Conservation (phyloP, 2,797 vertebrate species). For the Zalophus californianus region DNA sequence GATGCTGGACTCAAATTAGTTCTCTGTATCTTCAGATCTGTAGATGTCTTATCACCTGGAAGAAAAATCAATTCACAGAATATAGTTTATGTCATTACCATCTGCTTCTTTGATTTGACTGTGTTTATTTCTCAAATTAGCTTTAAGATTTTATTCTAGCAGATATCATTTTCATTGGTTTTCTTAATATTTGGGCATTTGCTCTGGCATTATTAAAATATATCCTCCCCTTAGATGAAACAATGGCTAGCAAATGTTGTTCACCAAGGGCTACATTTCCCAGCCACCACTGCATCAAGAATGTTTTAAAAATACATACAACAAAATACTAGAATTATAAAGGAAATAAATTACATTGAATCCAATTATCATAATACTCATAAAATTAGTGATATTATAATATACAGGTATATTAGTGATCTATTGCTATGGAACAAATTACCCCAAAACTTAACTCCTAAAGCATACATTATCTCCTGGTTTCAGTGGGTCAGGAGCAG, state of each 20-base stretch:
- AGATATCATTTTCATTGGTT: constrained; percentile 6
- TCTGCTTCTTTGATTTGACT: constrained; percentile 40
- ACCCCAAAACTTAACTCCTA: background rate
- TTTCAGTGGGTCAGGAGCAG: background rate
- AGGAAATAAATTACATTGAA: background rate
- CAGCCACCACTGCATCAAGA: background rate
- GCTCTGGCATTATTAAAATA: background rate
- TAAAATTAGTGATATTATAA: background rate
- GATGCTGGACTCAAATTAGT: background rate
- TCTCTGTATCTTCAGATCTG: background rate
- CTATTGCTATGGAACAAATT: background rate
- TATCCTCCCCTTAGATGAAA: background rate
- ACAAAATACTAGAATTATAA: constrained; percentile 8
- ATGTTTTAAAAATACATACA: constrained; percentile 14
- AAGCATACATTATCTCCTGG: background rate
- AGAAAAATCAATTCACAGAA: constrained; percentile 52
- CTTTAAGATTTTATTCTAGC: constrained; percentile 21
- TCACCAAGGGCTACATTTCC: background rate
- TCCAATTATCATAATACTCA: background rate
- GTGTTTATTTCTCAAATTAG: background rate
- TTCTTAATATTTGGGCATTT: background rate
- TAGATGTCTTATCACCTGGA: constrained; percentile 8
- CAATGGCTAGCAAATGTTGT: background rate
- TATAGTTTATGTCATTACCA: background rate
- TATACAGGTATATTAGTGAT: background rate